phyloP scores from a whole-genome alignment of 2,113 vertebrate genomes.

The Bujurquina vittata region DNA sequence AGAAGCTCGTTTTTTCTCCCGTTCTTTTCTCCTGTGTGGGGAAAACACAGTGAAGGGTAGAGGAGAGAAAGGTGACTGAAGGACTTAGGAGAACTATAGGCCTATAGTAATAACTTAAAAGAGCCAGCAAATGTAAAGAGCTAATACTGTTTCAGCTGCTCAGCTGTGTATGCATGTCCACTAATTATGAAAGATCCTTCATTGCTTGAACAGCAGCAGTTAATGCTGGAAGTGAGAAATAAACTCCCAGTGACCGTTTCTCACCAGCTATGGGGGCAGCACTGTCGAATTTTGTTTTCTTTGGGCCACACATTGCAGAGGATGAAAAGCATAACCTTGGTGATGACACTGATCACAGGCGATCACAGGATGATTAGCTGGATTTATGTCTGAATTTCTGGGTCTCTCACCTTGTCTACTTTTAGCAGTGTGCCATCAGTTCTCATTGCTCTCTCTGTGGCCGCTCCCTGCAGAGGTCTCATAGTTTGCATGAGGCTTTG shows the following conservation, averaged over 20 bases:
- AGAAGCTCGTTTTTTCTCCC: no score
- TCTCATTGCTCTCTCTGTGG: not conserved
- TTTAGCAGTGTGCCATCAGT: not conserved
- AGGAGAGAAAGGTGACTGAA: not conserved
- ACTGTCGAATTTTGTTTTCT: not conserved
- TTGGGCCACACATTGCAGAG: not conserved
- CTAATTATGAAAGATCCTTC: not conserved
- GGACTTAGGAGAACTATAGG: not conserved
- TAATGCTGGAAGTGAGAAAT: no score
- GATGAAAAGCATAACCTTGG: not conserved
- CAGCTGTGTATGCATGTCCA: not conserved
- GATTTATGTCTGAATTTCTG: not conserved
- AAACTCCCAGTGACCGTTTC: not conserved
- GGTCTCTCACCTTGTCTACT: not conserved
- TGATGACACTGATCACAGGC: not conserved
- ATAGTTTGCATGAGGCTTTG: not conserved
- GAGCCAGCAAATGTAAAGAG: not conserved
- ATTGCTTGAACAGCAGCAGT: not conserved
- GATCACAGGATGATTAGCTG: not conserved
- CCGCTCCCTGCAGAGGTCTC: not conserved
- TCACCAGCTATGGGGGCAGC: not conserved
- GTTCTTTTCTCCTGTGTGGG: not conserved
- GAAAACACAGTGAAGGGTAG: not conserved
- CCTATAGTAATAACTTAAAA: not conserved
- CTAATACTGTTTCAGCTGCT: not conserved